Base-by-base conservation (phyloP, 2,888 invertebrate genomes). In the Carterocephalus palaemon region DNA sequence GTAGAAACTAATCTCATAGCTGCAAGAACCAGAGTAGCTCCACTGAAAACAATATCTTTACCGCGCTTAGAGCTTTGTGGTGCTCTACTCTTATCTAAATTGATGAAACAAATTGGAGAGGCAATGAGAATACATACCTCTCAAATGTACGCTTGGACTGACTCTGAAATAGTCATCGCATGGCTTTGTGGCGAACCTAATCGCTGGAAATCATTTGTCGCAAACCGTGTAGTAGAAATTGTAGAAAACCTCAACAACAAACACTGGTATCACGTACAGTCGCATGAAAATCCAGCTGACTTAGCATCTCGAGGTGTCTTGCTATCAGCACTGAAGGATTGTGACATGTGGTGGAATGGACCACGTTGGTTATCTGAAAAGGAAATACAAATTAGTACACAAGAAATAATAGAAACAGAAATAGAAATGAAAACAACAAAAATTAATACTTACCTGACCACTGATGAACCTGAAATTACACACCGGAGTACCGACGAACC, bases 241-340 rank as follows among this genome's bases (percentile, higher is more conserved):
- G 9, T 41, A 7, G 43, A 48, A 12, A 16, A 47, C 10, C 8
- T 33, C 15, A 36, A 33, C 9, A 47, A 37, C 12, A 43, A 10
- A 1, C 45, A 48, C 3, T 55, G 53, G 53, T 40, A 28, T 28
- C 53, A 52, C 24, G 54, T 54, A 1, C 20, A 37, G n/a, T 48
- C 53, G 2, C 10, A 33, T 3, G 28, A 51, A 1, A 57, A 57
- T 19, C 53, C 57, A n/a, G 54, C 57, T 1, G 54, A 57, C 22
- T 10, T 46, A 8, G 57, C 51, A 2, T 54, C 57, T 6, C 15
- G 52, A 42, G 49, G 51, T n/a, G 32, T 37, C 13, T 13, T 36
- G 2, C 9, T 48, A 13, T 12, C 15, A 5, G 46, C 50, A 4
- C 31, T 55, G 17, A 36, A 48, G 7, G n/a, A 46, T 0, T 32